These are phyloP conservation scores for Poicephalus meyeri DNA, from an alignment of 2,113 vertebrate genomes.

Conservation along the genomic window DNA sequence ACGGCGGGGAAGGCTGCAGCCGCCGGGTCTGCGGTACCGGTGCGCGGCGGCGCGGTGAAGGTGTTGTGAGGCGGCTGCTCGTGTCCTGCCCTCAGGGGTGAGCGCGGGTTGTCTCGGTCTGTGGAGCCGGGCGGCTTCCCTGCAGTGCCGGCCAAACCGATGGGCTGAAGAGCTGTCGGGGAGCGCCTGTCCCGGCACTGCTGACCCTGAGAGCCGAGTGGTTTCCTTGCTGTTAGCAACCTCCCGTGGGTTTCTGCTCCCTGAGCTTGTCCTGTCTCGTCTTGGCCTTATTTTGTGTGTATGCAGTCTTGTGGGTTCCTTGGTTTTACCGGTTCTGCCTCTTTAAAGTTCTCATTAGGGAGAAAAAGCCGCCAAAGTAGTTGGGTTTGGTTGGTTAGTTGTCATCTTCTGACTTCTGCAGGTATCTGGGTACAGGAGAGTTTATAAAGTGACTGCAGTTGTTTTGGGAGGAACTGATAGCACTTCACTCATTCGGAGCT, in stretches of 20 bases:
- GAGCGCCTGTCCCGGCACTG: neutral
- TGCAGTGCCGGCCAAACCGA: rapidly evolving
- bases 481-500: neutral
- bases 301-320: neutral
- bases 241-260: neutral
- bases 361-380: rapidly evolving
- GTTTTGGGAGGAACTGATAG: neutral
- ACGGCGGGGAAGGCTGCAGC: neutral
- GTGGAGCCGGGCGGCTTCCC: neutral
- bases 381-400: neutral
- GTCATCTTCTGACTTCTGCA: neutral
- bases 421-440: rapidly evolving
- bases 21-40: neutral
- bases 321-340: too few species aligned
- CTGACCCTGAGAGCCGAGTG: neutral
- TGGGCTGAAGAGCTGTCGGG: neutral
- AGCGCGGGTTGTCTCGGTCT: neutral
- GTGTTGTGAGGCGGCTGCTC: neutral
- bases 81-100: too few species aligned
- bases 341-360: neutral
- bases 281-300: neutral
- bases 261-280: rapidly evolving
- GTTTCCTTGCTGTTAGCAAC: neutral
- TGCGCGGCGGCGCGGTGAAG: neutral
- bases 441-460: neutral